Evolutionary conservation across 2,113 vertebrate species (phyloP).

Genomic region (Psephotus haematonotus): DNA sequence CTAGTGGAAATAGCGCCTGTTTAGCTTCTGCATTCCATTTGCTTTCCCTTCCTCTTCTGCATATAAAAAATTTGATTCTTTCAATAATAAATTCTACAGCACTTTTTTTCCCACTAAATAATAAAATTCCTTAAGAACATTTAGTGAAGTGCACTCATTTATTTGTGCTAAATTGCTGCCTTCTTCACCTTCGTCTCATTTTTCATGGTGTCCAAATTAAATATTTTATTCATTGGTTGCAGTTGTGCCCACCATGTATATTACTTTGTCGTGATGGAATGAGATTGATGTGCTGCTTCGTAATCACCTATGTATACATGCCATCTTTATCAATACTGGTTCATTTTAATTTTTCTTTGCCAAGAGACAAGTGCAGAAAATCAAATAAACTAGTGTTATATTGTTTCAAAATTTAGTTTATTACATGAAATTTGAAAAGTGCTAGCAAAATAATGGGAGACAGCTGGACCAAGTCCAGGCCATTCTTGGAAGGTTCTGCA

Average conservation of each 20-base stretch:
- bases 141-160: not conserved
- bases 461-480: not conserved
- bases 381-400: conserved; percentile 20
- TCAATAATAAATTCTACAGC: not conserved
- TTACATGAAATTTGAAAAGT: conserved; percentile 9
- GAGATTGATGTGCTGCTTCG: conserved; percentile 38
- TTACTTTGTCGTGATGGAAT: not conserved
- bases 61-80: not conserved
- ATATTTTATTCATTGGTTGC: conserved; percentile 47
- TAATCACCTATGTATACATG: not conserved
- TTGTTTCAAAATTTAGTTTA: conserved; percentile 21
- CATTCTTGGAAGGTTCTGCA: not conserved
- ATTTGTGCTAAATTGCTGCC: not conserved
- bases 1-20: not conserved
- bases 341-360: conserved; percentile 32
- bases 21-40: not conserved
- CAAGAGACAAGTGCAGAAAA: conserved; percentile 18
- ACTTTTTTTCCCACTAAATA: not conserved
- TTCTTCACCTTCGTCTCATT: not conserved
- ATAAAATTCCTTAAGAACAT: not conserved
- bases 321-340: not conserved
- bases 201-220: conserved; percentile 16
- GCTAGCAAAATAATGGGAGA: not conserved
- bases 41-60: not conserved
- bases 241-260: not conserved